Evolutionary conservation across 1,140 invertebrate genomes (phyloP).

Genomic region (Drosophila ananassae): DNA sequence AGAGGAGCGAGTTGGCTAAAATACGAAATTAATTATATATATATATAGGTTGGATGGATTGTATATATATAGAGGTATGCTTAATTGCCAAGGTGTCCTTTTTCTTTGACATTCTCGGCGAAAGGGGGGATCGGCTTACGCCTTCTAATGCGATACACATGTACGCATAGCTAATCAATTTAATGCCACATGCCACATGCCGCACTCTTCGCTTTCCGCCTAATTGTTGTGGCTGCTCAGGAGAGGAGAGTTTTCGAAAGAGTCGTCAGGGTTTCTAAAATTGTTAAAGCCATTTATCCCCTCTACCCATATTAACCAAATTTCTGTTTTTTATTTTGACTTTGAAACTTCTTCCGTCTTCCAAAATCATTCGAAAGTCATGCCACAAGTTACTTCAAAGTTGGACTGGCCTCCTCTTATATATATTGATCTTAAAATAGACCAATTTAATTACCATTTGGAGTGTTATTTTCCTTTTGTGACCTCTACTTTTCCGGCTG

Average conservation of each 20-base stretch:
- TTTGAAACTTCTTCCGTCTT: too few relatives aligned
- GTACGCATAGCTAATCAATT: slow-evolving; percentile 21
- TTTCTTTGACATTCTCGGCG: neutral
- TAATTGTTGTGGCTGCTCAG: slow-evolving; percentile 15
- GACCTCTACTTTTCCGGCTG: neutral
- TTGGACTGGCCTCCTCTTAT: too few relatives aligned
- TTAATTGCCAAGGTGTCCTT: slow-evolving; percentile 10
- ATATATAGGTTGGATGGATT: neutral
- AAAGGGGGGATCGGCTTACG: neutral
- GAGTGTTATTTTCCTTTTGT: neutral
- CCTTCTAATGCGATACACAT: slow-evolving; percentile 7
- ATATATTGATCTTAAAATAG: too few relatives aligned
- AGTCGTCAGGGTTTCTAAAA: neutral
- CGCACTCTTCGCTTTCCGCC: neutral
- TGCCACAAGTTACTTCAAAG: neutral
- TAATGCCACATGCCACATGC: slow-evolving; percentile 16
- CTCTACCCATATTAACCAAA: neutral
- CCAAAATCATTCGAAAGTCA: neutral
- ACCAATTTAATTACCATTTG: too few relatives aligned
- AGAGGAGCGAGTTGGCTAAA: neutral
- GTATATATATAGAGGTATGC: neutral
- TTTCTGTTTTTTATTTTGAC: too few relatives aligned
- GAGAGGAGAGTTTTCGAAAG: neutral
- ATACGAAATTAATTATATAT: slow-evolving; percentile 37
- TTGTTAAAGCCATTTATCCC: neutral